Percentiles rank a stretch among this genome's conserved stretches.
Conservation (phyloP, 2,888 invertebrate species). For the Ectemnius cavifrons region DNA sequence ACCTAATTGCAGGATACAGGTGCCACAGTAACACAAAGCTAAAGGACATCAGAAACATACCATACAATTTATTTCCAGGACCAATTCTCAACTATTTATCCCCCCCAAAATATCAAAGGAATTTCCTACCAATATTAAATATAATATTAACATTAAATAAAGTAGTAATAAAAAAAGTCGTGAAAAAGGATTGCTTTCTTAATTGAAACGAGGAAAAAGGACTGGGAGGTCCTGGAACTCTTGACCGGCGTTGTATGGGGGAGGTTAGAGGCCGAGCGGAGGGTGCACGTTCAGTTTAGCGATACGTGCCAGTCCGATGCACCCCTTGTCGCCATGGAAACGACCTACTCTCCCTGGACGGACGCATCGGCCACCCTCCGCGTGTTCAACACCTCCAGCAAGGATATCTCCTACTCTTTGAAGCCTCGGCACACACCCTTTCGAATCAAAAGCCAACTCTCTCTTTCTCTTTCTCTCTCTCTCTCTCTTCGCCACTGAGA, state of each 20-base stretch:
- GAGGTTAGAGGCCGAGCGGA: constrained; percentile 55
- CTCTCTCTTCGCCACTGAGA: background rate
- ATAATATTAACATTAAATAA: no score
- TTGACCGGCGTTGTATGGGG: constrained; percentile 18
- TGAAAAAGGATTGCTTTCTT: background rate
- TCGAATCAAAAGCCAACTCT: background rate
- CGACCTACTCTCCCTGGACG: constrained; percentile 77
- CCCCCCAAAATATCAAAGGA: no score
- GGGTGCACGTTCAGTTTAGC: constrained; percentile 65
- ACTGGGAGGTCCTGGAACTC: constrained; percentile 21
- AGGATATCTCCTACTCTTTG: constrained; percentile 63
- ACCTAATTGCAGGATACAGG: no score
- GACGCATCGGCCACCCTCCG: constrained; percentile 68
- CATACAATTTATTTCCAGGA: no score
- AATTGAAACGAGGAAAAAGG: background rate
- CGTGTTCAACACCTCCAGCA: constrained; percentile 68
- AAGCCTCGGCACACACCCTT: constrained; percentile 26
- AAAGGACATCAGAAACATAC: no score
- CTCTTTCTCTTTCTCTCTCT: no score
- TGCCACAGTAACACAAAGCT: no score
- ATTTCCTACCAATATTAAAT: no score
- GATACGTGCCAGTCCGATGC: constrained; percentile 70
- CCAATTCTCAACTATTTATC: no score
- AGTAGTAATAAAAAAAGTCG: no score
- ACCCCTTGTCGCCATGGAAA: constrained; percentile 76